phyloP scores from a whole-genome alignment of 2,113 vertebrate species.

The Oplegnathus fasciatus region DNA sequence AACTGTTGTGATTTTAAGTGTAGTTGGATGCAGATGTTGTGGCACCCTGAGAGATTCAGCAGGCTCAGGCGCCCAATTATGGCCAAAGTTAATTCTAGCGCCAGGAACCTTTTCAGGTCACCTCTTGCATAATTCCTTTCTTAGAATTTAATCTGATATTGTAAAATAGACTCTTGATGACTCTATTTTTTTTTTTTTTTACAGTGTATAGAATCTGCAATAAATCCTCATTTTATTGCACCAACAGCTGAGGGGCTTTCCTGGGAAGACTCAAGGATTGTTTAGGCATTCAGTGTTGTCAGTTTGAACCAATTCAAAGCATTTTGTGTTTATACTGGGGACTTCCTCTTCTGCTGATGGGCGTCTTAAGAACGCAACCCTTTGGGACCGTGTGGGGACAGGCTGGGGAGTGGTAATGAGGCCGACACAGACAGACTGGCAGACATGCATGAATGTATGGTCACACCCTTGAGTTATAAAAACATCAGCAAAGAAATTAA shows the following conservation, averaged over 20 bases:
- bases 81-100: not conserved
- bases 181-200: not conserved
- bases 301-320: constrained; percentile 64
- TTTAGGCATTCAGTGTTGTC: constrained; percentile 47
- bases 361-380: constrained; percentile 69
- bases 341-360: constrained; percentile 77
- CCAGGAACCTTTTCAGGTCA: not conserved
- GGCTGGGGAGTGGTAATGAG: constrained; percentile 58
- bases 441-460: constrained; percentile 43
- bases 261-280: constrained; percentile 6
- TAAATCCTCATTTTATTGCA: not conserved
- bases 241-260: constrained; percentile 5
- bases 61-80: not conserved
- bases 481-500: not conserved
- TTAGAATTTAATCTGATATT: not conserved
- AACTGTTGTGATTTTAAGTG: not conserved
- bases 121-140: not conserved
- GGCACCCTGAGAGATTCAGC: not conserved
- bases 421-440: constrained; percentile 57
- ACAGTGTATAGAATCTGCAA: not conserved
- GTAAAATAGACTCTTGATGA: no score
- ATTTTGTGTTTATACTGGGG: constrained; percentile 73
- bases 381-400: constrained; percentile 62
- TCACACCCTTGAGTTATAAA: constrained; percentile 48
- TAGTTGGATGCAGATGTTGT: not conserved